phyloP scores from a whole-genome alignment of 1,140 invertebrate genomes.

The Drosophila lacteicornis region DNA sequence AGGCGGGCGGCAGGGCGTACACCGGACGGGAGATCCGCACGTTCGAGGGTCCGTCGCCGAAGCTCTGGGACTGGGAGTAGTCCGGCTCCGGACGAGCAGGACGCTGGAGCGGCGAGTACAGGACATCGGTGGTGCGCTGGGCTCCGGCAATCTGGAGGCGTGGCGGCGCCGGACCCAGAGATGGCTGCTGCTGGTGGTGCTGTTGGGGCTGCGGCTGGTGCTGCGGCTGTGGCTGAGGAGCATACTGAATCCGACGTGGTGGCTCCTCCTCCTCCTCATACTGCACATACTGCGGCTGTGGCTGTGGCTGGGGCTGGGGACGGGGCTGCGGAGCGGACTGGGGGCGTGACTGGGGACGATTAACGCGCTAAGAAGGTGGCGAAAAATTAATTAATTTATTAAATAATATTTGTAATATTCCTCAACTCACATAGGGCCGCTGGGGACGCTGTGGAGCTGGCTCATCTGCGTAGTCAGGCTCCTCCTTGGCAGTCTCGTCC shows the following conservation, averaged over 20 bases:
- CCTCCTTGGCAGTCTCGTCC: conserved; percentile 88
- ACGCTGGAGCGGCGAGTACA: conserved; percentile 79
- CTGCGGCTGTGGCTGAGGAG: conserved; percentile 68
- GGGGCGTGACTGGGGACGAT: conserved; percentile 70
- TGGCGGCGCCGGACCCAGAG: conserved; percentile 66
- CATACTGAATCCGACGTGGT: conserved; percentile 75
- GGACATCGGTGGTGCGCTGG: conserved; percentile 78
- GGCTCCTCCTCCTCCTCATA: conserved; percentile 80
- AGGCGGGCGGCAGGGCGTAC: conserved; percentile 75
- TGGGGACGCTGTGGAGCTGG: conserved; percentile 76
- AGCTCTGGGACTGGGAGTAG: conserved; percentile 76
- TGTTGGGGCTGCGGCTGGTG: conserved; percentile 55
- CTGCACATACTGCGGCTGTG: conserved; percentile 82
- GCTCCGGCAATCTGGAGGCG: conserved; percentile 84
- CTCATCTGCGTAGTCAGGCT: conserved; percentile 86
- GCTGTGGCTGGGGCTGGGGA: conserved; percentile 73
- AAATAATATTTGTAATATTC: neutral
- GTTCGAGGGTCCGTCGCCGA: conserved; percentile 76
- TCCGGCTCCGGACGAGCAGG: conserved; percentile 78
- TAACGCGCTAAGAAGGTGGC: conserved; percentile 42
- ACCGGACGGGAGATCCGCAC: conserved; percentile 82
- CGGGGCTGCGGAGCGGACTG: conserved; percentile 69
- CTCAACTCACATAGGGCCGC: conserved; percentile 72
- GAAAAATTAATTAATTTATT: neutral
- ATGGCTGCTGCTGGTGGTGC: conserved; percentile 60